Base-by-base conservation (phyloP, 1,140 invertebrate genomes). In the Notospermus geniculatus region DNA sequence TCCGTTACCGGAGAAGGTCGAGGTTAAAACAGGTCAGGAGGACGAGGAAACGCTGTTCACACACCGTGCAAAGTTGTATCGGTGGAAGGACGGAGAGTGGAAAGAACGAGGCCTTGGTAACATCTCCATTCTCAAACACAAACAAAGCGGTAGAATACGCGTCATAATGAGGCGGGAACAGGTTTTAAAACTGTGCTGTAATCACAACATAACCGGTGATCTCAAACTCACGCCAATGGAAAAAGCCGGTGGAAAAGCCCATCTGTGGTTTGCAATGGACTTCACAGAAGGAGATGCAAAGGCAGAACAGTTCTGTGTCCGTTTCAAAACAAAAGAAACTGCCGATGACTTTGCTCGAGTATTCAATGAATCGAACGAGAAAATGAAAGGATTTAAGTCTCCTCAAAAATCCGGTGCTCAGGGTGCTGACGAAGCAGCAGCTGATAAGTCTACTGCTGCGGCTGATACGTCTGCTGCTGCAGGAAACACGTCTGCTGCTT, bases 1-100 rank as follows among this genome's bases (percentile, higher is more conserved):
- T 63, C 88, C 90, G 0, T 79, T 95, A 29, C 92, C 92, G 0
- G 91, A 89, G 27, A 70, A 73, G 28, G 86, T 92, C 1, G 85
- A 88, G 63, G 85, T 91, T 0, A 88, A 84, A 28, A 92, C 91
- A 1, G 91, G 91, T 1, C 91, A 94, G 81, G 91, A 95, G 80
- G 85, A 89, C 66, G 90, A 93, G 80, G 82, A 80, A 2, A 82
- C 88, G 69, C 77, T 92, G 54, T 84, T 83, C 68, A 70, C 72
- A 46, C 70, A 77, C 54, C 61, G 79, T 19, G 73, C 75, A 9
- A 80, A 81, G 60, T 59, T 82, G 25, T 80, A 79, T 71, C 84
- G 91, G 32, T 92, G 87, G 69, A 72, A 54, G n/a, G 67, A 70
- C 28, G 19, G n/a, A 43, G 81, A 85, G 65, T 85, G 82, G 79